phyloP scores from a whole-genome alignment of 1,140 invertebrate species.

The Camponotus floridanus region DNA sequence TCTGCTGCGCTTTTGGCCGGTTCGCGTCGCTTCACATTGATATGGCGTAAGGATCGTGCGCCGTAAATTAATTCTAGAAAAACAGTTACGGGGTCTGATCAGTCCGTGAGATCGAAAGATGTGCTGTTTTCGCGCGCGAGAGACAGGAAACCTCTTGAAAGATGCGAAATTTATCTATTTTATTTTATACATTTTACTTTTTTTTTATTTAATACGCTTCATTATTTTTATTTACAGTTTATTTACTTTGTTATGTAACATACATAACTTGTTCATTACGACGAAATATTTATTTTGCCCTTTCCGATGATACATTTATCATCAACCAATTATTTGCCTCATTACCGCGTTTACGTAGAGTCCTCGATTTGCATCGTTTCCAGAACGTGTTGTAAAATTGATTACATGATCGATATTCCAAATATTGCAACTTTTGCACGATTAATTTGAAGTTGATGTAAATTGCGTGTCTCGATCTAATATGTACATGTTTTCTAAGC shows the following conservation, averaged over 20 bases:
- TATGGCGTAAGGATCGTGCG: constrained; percentile 7
- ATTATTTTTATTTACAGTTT: too few relatives aligned
- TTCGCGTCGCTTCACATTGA: not conserved
- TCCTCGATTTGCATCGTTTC: constrained; percentile 11
- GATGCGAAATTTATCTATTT: not conserved
- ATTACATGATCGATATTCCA: constrained; percentile 19
- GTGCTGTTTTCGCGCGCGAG: not conserved
- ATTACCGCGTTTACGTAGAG: not conserved
- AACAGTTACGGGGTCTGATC: not conserved
- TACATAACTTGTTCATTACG: not conserved
- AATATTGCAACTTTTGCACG: constrained; percentile 71
- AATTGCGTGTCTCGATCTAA: constrained; percentile 24
- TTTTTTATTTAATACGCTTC: too few relatives aligned
- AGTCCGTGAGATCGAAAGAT: constrained; percentile 14
- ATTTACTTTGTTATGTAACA: too few relatives aligned
- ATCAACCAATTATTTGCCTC: constrained; percentile 7
- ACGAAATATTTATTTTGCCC: not conserved
- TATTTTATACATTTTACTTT: too few relatives aligned
- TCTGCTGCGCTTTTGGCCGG: constrained; percentile 44
- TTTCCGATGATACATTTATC: not conserved
- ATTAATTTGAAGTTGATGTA: constrained; percentile 65
- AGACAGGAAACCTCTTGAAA: not conserved
- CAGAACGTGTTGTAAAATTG: constrained; percentile 11
- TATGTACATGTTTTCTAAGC: not conserved
- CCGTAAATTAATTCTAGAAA: constrained; percentile 44